Evolutionary conservation across 2,888 invertebrate genomes (phyloP).

Genomic region (Apodemia zela): DNA sequence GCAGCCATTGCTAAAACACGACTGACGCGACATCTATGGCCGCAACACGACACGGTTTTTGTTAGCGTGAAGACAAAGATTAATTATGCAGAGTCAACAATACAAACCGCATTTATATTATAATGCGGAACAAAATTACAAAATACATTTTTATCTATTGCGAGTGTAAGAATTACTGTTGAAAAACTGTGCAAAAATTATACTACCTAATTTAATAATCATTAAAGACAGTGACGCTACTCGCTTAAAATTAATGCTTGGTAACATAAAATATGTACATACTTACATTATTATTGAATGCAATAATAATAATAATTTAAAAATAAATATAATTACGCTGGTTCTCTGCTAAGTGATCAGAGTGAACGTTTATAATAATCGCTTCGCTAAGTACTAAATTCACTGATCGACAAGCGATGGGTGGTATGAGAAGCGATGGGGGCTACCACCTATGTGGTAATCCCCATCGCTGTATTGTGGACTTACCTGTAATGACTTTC

Average conservation of each 20-base stretch:
- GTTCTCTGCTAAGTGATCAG: no score
- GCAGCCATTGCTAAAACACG: constrained; percentile 46
- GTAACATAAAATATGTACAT: neutral
- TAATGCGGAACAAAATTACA: constrained; percentile 13
- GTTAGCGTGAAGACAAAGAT: constrained; percentile 37
- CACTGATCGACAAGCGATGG: no score
- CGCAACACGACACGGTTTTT: constrained; percentile 23
- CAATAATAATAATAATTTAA: no score
- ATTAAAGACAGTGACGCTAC: neutral
- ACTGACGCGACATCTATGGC: constrained; percentile 39
- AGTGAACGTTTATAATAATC: no score
- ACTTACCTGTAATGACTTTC: no score
- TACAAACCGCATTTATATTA: constrained; percentile 18
- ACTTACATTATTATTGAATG: neutral
- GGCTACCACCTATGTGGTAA: no score
- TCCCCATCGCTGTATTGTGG: no score
- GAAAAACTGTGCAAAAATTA: neutral
- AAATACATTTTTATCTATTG: neutral
- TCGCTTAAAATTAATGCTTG: neutral
- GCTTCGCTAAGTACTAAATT: no score
- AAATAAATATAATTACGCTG: no score
- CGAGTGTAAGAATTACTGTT: neutral
- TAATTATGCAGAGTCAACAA: constrained; percentile 30
- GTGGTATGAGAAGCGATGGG: no score
- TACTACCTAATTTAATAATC: neutral